Evolutionary conservation across 2,797 vertebrate species (phyloP).

Genomic region (Melanotaenia pygmaea): DNA sequence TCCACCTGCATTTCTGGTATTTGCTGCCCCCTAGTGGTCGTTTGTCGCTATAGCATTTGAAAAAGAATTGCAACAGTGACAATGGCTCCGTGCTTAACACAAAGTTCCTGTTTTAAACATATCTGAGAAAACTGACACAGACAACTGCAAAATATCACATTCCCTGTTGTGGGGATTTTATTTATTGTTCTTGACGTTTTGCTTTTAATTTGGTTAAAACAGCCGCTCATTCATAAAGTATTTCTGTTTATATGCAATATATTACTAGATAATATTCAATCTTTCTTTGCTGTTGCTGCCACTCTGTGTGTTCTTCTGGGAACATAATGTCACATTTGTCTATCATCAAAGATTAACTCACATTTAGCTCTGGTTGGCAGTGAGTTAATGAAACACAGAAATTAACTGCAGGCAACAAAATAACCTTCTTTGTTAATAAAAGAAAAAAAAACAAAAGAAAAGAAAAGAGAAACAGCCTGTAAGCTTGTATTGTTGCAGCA

Average conservation of each 20-base stretch:
- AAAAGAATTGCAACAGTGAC: neutral
- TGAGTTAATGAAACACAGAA: constrained; percentile 15
- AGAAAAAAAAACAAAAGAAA: neutral
- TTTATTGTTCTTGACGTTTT: neutral
- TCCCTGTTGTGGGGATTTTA: neutral
- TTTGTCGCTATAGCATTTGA: constrained; percentile 19
- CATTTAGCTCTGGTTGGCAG: neutral
- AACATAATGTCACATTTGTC: neutral
- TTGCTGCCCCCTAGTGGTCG: constrained; percentile 75
- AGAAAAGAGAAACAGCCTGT: neutral
- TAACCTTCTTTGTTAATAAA: neutral
- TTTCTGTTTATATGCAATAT: neutral
- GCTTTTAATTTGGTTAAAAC: neutral
- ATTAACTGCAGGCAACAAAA: neutral
- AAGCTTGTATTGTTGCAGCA: neutral
- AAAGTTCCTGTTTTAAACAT: neutral
- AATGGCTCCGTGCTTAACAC: neutral
- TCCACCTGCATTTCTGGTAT: constrained; percentile 24
- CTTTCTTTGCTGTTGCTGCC: neutral
- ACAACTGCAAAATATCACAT: neutral
- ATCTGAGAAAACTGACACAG: neutral
- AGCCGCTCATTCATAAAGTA: neutral
- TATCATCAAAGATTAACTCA: constrained; percentile 10
- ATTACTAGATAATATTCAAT: neutral
- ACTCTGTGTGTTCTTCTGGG: neutral